Evolutionary conservation across 2,797 vertebrate species (phyloP).

Genomic region (Trachops cirrhosus): DNA sequence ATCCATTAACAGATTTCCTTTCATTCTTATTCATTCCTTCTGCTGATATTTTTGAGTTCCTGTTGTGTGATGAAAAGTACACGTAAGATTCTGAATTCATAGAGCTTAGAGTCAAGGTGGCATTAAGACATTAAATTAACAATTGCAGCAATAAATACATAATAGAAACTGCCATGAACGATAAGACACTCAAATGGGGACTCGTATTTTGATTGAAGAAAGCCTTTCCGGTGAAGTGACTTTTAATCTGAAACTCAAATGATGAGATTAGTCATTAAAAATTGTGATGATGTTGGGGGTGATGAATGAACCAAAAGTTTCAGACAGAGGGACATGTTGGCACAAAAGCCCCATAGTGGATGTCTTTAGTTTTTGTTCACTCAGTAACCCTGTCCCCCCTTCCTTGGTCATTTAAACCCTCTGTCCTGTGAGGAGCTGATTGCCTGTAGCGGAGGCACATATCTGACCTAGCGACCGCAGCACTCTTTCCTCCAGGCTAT

Average conservation of each 20-base stretch:
- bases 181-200: background rate
- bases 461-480: background rate
- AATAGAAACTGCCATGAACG: background rate
- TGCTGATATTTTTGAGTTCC: background rate
- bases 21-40: conserved; percentile 10
- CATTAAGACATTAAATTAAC: background rate
- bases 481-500: background rate
- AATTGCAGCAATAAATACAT: background rate
- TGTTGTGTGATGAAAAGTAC: background rate
- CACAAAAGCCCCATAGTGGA: background rate
- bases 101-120: background rate
- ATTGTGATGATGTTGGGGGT: background rate
- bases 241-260: background rate
- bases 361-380: background rate
- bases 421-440: background rate
- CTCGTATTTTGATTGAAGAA: background rate
- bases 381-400: background rate
- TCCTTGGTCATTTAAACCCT: background rate
- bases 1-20: background rate
- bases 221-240: background rate
- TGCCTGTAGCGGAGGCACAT: background rate
- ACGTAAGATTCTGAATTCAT: background rate
- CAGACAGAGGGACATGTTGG: background rate
- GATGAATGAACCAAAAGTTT: background rate
- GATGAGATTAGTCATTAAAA: background rate